Conservation (phyloP, 1,140 invertebrate genomes). For the Drosophila biarmipes region DNA sequence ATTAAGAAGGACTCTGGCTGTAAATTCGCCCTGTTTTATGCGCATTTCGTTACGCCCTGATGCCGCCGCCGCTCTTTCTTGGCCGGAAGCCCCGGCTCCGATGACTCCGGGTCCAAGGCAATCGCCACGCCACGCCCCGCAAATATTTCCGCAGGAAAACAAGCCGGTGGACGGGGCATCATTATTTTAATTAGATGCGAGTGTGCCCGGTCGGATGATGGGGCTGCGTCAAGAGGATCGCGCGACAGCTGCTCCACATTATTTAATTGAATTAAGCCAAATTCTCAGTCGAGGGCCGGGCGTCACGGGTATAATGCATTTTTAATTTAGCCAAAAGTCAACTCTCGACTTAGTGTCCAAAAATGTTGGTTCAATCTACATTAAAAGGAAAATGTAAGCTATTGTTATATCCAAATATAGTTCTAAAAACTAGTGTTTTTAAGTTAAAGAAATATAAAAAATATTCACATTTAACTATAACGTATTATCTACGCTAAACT, state of each 20-base stretch:
- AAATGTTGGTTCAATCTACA: not conserved
- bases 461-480: not conserved
- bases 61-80: slow-evolving; percentile 41
- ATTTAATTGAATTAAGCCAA: slow-evolving; percentile 62
- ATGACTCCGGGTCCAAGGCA: slow-evolving; percentile 20
- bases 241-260: slow-evolving; percentile 38
- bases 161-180: slow-evolving; percentile 22
- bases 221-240: slow-evolving; percentile 19
- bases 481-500: not conserved
- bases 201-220: slow-evolving; percentile 20
- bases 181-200: slow-evolving; percentile 76
- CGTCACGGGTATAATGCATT: slow-evolving; percentile 47
- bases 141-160: slow-evolving; percentile 58
- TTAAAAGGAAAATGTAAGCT: too few species aligned
- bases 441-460: too few species aligned
- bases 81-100: slow-evolving; percentile 39
- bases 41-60: slow-evolving; percentile 69
- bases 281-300: slow-evolving; percentile 25
- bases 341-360: not conserved
- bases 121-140: slow-evolving; percentile 67
- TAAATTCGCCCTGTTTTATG: slow-evolving; percentile 74
- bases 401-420: too few species aligned
- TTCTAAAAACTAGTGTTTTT: too few species aligned
- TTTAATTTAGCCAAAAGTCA: slow-evolving; percentile 38
- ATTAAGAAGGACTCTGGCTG: slow-evolving; percentile 66